phyloP scores from a whole-genome alignment of 2,113 vertebrate genomes.

The Sturnus vulgaris region DNA sequence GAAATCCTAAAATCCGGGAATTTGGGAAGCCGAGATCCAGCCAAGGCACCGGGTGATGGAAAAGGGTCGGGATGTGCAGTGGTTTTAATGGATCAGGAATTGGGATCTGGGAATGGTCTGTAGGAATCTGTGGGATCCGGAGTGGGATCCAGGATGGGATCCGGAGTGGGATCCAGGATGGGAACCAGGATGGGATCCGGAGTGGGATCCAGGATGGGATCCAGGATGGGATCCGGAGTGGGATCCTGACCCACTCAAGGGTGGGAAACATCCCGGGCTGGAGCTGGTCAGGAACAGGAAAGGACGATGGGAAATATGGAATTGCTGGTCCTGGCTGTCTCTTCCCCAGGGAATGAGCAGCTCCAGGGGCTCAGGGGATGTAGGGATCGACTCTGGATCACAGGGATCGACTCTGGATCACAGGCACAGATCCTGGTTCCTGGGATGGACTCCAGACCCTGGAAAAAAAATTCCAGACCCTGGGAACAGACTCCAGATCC shows the following conservation, averaged over 20 bases:
- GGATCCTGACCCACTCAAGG: neutral
- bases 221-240: neutral
- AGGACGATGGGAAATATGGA: neutral
- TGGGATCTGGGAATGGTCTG: neutral
- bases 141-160: neutral
- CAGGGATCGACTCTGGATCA: rapidly evolving
- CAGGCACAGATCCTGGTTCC: rapidly evolving
- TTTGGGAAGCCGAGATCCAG: neutral
- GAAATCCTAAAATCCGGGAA: neutral
- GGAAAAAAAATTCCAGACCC: rapidly evolving
- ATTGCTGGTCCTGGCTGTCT: neutral
- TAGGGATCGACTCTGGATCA: neutral
- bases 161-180: too few relatives aligned
- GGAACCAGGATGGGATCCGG: neutral
- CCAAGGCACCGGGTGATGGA: rapidly evolving
- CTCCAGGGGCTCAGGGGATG: neutral
- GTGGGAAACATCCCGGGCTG: rapidly evolving
- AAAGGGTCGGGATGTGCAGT: neutral
- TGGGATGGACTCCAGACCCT: too few relatives aligned
- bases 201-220: neutral
- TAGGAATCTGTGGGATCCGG: neutral
- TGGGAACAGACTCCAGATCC: neutral
- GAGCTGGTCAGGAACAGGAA: neutral
- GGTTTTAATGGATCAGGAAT: neutral
- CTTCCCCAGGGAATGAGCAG: neutral